Conservation (phyloP, 2,113 vertebrate genomes). For the Kryptolebias marmoratus region DNA sequence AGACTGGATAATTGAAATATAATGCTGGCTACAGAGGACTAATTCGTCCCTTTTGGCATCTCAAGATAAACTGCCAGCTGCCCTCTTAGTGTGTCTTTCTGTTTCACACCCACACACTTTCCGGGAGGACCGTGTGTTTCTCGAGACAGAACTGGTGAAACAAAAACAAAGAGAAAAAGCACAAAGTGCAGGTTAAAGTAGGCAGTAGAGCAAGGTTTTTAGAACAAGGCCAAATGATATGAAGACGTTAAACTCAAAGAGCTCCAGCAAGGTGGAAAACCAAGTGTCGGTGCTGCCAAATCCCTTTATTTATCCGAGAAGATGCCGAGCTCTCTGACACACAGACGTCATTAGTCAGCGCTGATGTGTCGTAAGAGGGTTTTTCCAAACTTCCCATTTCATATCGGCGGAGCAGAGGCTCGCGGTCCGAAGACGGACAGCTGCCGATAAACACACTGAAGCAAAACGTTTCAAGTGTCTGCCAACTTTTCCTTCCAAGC, state of each 20-base stretch:
- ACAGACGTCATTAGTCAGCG: background rate
- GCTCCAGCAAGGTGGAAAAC: background rate
- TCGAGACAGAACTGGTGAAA: background rate
- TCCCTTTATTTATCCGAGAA: background rate
- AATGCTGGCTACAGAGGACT: background rate
- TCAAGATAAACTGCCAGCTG: conserved; percentile 9
- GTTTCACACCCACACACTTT: conserved; percentile 30
- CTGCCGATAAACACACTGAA: background rate
- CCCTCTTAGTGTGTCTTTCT: conserved; percentile 1
- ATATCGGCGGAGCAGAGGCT: conserved; percentile 1
- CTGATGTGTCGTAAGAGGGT: conserved; percentile 13
- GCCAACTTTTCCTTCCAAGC: too few species aligned
- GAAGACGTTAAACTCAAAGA: background rate
- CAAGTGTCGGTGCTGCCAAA: background rate
- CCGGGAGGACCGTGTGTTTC: conserved; percentile 8
- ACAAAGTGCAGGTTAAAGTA: conserved; percentile 7
- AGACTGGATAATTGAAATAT: background rate
- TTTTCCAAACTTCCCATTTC: conserved; percentile 64
- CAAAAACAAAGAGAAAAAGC: background rate
- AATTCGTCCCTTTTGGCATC: background rate
- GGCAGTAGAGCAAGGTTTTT: background rate
- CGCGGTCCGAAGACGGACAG: background rate
- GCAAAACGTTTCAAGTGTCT: too few species aligned
- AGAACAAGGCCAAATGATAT: background rate
- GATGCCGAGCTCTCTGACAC: background rate